Conservation (phyloP, 2,888 invertebrate genomes). For the Mythimna lalbum region DNA sequence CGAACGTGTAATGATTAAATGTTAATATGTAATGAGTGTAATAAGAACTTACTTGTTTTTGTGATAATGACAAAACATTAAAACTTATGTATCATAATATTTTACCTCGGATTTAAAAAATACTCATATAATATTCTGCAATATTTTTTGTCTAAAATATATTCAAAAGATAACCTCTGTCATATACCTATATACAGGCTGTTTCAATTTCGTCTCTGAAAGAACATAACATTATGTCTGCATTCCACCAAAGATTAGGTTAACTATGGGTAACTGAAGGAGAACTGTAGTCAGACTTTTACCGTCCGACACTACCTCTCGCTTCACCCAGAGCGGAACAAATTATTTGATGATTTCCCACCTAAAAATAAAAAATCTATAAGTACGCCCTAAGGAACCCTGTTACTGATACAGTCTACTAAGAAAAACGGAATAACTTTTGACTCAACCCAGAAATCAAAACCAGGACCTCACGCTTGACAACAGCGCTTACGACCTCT, state of each 20-base stretch:
- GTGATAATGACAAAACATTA: slow-evolving; percentile 36
- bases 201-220: slow-evolving; percentile 11
- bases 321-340: neutral
- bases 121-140: slow-evolving; percentile 11
- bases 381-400: neutral
- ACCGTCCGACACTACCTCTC: too few species aligned
- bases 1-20: slow-evolving; percentile 32
- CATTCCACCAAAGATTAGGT: neutral
- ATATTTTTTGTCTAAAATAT: slow-evolving; percentile 27
- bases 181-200: slow-evolving; percentile 20
- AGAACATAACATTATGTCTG: neutral
- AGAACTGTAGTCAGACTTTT: too few species aligned
- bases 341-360: too few species aligned
- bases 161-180: slow-evolving; percentile 27
- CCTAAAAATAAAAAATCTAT: too few species aligned
- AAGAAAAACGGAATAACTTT: neutral
- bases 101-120: slow-evolving; percentile 27
- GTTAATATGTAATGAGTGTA: slow-evolving; percentile 21
- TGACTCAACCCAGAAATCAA: neutral
- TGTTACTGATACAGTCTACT: neutral
- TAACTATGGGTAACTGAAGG: too few species aligned
- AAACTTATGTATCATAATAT: slow-evolving; percentile 38
- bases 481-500: too few species aligned
- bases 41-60: slow-evolving; percentile 16
- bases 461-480: neutral